phyloP scores from a whole-genome alignment of 2,797 vertebrate genomes.

The Sebastes baramenuke region DNA sequence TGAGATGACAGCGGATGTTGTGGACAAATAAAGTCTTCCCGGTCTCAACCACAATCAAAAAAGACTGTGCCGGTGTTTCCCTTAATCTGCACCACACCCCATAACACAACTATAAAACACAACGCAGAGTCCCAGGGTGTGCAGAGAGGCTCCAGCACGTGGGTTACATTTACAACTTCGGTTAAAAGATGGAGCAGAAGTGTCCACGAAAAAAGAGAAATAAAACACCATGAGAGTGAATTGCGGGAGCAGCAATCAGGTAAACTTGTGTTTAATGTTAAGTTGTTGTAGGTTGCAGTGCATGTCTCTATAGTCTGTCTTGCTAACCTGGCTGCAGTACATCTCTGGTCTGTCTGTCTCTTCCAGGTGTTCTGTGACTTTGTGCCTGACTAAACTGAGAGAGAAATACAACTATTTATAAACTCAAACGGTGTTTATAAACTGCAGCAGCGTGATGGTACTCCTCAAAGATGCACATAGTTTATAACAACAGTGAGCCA shows the following conservation, averaged over 20 bases:
- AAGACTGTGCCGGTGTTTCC: too few species aligned
- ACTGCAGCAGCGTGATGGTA: background rate
- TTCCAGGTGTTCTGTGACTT: background rate
- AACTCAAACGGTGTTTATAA: background rate
- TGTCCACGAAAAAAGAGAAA: background rate
- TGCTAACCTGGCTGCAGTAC: too few species aligned
- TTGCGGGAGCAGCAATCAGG: background rate
- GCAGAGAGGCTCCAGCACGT: too few species aligned
- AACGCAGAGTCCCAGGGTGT: too few species aligned
- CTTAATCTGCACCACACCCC: too few species aligned
- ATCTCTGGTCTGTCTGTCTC: background rate
- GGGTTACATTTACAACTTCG: background rate
- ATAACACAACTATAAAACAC: too few species aligned
- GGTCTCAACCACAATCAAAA: too few species aligned
- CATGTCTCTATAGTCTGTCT: background rate
- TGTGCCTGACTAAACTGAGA: background rate
- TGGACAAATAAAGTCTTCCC: too few species aligned
- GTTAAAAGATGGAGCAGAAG: background rate
- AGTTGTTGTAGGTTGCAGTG: background rate
- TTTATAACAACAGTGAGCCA: too few species aligned
- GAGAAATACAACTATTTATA: background rate
- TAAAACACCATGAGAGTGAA: background rate
- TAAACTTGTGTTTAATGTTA: background rate
- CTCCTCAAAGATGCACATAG: too few species aligned
- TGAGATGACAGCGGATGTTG: too few species aligned